Evolutionary conservation across 2,888 invertebrate genomes (phyloP), one percentile per base, ranked within the genome.

Genomic region (Tipula helvola): DNA sequence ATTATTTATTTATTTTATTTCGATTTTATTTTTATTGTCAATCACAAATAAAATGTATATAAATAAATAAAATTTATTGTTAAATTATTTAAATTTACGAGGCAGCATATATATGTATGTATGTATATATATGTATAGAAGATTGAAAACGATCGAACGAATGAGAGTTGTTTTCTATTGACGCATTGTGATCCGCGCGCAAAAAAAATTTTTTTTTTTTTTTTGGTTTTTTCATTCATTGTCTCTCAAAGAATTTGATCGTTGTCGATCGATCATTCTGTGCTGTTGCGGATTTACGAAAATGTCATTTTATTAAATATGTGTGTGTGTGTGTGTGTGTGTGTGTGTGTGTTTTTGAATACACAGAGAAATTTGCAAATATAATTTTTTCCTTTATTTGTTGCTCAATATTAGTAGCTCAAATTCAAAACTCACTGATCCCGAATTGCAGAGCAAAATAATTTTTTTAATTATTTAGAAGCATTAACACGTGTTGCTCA

Each of bases 261-360:
- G 71, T 71, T 71, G 71, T 71, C 71, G 71, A 71, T 71, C 71
- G 71, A 71, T 71, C 71, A 71, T 71, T 71, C 71, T 71, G 71
- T 71, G 57, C 18, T 28, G 28, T 28, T 28, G 28, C 2, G 28
- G 28, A 28, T 28, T 28, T 28, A 28, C 28, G 28, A 28, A 28
- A 28, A 28, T 28, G 28, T 28, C 28, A 28, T 28, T 28, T 28
- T 28, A n/a, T 28, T 39, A 39, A 0, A 39, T 39, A 39, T 47
- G 5, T 39, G 0, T 39, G 39, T 39, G 39, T 39, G 39, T n/a
- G n/a, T n/a, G n/a, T n/a, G n/a, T n/a, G n/a, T n/a, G n/a, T n/a
- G n/a, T n/a, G n/a, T n/a, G n/a, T n/a, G n/a, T n/a, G n/a, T n/a
- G n/a, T n/a, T n/a, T n/a, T n/a, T n/a, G n/a, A n/a, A n/a, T n/a